Base-by-base conservation (phyloP, 2,888 invertebrate genomes). In the Hydraecia micacea region DNA sequence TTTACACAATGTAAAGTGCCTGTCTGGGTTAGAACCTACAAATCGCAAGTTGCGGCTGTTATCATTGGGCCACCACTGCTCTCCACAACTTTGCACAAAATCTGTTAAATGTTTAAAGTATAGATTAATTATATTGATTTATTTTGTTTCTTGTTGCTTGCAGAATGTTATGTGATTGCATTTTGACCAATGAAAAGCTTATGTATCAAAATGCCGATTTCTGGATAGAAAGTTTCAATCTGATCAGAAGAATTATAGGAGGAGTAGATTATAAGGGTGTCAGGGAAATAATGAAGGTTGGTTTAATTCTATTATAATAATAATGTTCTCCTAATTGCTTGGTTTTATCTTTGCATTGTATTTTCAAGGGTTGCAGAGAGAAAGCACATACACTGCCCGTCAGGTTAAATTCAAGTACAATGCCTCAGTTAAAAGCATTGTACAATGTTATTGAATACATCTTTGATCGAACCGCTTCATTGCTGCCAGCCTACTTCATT, bases 201-300 rank as follows among this genome's bases (percentile, higher is more conserved):
- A 97, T 97, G 8, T 98, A 98, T 92, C 97, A 98, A 86, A 98
- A 98, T 93, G 97, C 98, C 86, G 98, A 98, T 86, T 99, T 98
- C 94, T 99, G 99, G 99, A 98, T 98, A 73, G 98, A 98, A 94
- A 98, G 98, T 91, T 99, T 99, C 93, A 97, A 97, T 87, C 96
- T 99, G 8, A 98, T 99, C 75, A 97, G 98, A 87, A 98, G 98
- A 93, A 98, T 99, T 66, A 98, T 99, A 90, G 98, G 98, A 62
- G 98, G 98, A 78, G 99, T 99, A 2, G 99, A 99, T 94, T 99
- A 99, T 93, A 99, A 99, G 96, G 99, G 99, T 28, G 99, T 99
- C 0, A 96, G 99, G 87, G 99, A 99, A 97, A 98, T 99, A 79
- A 98, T 99, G 98, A 99, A 98, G 97, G 98, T 98, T 94, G 91